phyloP scores from a whole-genome alignment of 2,113 vertebrate genomes.

The Paramisgurnus dabryanus region DNA sequence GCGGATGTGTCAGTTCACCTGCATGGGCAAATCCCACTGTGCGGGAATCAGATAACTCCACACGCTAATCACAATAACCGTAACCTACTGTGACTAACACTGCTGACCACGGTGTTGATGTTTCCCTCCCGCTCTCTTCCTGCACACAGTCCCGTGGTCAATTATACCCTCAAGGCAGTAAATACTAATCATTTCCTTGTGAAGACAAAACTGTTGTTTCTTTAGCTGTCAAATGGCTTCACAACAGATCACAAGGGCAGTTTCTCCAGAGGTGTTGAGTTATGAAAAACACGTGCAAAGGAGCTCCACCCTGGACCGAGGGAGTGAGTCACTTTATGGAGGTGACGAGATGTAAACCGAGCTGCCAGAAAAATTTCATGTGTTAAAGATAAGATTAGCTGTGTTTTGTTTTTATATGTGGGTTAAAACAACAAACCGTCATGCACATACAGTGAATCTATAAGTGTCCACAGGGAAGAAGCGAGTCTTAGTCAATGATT shows the following conservation, averaged over 20 bases:
- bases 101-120: conserved; percentile 29
- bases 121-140: background rate
- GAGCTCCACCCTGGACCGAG: conserved; percentile 8
- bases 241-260: conserved; percentile 3
- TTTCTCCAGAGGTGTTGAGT: conserved; percentile 35
- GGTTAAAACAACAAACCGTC: background rate
- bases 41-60: conserved; percentile 42
- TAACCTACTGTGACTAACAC: conserved; percentile 28
- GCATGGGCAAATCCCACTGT: background rate
- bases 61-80: conserved; percentile 47
- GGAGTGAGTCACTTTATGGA: conserved; percentile 3
- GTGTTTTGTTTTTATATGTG: background rate
- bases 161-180: conserved; percentile 33
- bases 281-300: conserved; percentile 31
- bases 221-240: conserved; percentile 22
- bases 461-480: conserved; percentile 37
- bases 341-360: background rate
- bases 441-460: background rate
- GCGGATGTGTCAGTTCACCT: conserved; percentile 40
- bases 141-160: conserved; percentile 29
- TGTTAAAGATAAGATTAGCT: conserved; percentile 1
- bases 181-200: conserved; percentile 33
- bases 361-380: background rate
- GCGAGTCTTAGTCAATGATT: conserved; percentile 13
- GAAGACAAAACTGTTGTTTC: conserved; percentile 27